Percentiles rank a stretch among this genome's conserved stretches.
phyloP scores from a whole-genome alignment of 2,888 invertebrate species.

The Oasisia sp. region DNA sequence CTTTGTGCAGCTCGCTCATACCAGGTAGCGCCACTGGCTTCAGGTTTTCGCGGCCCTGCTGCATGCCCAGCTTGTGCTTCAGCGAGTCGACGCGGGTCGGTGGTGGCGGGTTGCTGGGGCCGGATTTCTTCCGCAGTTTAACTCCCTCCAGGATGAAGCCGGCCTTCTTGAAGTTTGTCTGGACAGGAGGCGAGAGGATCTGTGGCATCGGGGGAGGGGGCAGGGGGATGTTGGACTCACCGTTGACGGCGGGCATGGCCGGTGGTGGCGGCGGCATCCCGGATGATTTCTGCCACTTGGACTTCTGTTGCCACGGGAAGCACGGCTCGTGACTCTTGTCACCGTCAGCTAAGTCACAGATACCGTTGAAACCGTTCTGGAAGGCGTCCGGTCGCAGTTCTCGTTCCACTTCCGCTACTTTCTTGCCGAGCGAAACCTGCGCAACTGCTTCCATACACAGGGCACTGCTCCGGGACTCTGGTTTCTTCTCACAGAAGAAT shows the following conservation, averaged over 20 bases:
- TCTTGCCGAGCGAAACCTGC: neutral
- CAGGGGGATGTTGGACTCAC: neutral
- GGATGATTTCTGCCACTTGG: neutral
- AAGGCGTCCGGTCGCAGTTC: neutral
- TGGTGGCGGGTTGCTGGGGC: neutral
- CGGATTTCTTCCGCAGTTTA: neutral
- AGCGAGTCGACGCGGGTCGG: neutral
- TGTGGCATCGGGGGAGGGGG: neutral
- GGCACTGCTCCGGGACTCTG: neutral
- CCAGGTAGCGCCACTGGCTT: conserved; percentile 7
- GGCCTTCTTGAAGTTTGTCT: neutral
- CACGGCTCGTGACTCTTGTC: conserved; percentile 6
- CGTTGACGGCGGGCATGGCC: neutral
- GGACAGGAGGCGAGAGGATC: neutral
- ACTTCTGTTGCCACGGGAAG: neutral
- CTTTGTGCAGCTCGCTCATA: neutral
- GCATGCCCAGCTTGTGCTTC: neutral
- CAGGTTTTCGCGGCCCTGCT: neutral
- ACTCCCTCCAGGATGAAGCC: neutral
- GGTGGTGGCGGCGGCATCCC: neutral
- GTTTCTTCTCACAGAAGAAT: neutral
- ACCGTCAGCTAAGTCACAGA: neutral
- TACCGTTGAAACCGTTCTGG: neutral
- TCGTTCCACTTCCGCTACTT: neutral
- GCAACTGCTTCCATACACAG: neutral